Base-by-base conservation (phyloP, 2,888 invertebrate species). In the Microchrysa polita region DNA sequence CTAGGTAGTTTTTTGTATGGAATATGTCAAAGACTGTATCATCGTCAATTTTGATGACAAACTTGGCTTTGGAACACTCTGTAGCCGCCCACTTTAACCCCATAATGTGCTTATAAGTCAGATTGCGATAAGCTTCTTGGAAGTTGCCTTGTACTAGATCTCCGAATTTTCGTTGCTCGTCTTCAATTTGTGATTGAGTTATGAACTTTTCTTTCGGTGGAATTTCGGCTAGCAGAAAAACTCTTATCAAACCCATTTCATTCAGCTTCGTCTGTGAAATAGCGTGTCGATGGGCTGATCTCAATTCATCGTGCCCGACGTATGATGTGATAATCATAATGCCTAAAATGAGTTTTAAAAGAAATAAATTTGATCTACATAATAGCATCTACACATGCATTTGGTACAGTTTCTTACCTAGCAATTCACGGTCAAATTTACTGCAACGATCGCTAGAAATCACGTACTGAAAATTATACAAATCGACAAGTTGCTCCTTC, bases 101-200 rank as follows among this genome's bases (percentile, higher is more conserved):
- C 93, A 94, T 93, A 0, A 92, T 82, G 80, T 94, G 93, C 83
- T 94, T 94, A 78, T 90, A 90, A 2, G 93, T 93, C n/a, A 94
- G 83, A 83, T 94, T 94, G 79, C 89, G 87, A 79, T 94, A 94
- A 60, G 91, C 89, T 84, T 94, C 94, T 1, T 86, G 74, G 80
- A 94, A 94, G 78, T 90, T 89, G 5, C 93, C 93, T 85, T 93
- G 93, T 12, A 94, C 81, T 20, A 94, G 86, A 79, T 94, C 94
- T 2, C 88, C 87, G 82, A 89, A 92, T 63, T 87, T 85, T 27
- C 84, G 79, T 76, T 88, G 88, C 81, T 94, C 94, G 79, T 90
- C 85, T 53, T 83, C 78, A 72, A 93, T 81, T 22, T 89, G 87
- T 7, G 83, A 80, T 82, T 92, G 91, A 0, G 85, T 85, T 22